These are phyloP conservation scores for Euzophera pinguis DNA, from an alignment of 2,888 invertebrate species.

Conservation along the genomic window DNA sequence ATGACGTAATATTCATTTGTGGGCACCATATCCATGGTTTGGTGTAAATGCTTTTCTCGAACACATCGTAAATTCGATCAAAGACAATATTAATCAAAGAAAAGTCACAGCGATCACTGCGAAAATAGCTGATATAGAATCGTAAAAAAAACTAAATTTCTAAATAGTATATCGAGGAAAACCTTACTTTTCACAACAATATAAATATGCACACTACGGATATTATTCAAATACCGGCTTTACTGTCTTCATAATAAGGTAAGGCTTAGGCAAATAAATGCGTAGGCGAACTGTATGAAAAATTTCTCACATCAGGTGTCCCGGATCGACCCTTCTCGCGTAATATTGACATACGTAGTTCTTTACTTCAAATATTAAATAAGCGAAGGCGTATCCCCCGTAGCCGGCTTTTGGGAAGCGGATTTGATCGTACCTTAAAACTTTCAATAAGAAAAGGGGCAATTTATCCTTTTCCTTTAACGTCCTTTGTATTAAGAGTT, in stretches of 20 bases:
- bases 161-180: background rate
- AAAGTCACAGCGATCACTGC: no score
- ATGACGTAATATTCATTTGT: background rate
- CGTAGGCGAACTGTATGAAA: conserved; percentile 13
- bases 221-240: conserved; percentile 7
- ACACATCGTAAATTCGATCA: no score
- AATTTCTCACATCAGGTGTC: conserved; percentile 18
- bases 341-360: conserved; percentile 33
- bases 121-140: no score
- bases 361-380: conserved; percentile 34
- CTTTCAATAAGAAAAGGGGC: background rate
- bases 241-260: conserved; percentile 6
- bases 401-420: conserved; percentile 20
- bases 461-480: background rate
- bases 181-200: background rate
- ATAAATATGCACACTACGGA: conserved; percentile 3
- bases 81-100: no score
- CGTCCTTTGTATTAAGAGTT: background rate
- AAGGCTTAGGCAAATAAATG: conserved; percentile 1
- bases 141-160: background rate
- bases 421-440: conserved; percentile 17
- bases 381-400: conserved; percentile 23
- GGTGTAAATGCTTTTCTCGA: no score
- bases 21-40: background rate
- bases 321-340: conserved; percentile 19